Evolutionary conservation across 2,888 invertebrate genomes (phyloP).

Genomic region (Operophtera brumata): DNA sequence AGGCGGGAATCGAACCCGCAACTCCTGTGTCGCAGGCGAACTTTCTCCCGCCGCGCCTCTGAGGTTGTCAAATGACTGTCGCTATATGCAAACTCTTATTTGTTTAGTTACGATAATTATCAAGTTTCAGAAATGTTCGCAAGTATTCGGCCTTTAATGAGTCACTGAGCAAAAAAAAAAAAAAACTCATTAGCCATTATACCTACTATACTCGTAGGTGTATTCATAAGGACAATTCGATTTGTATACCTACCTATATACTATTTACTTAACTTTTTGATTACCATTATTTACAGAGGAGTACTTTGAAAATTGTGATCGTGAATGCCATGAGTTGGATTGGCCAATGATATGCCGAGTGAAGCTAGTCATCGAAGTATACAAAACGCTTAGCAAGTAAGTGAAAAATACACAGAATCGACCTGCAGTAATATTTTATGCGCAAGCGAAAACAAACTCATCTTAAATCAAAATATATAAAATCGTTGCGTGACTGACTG

Average conservation of each 20-base stretch:
- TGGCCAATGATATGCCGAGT: constrained; percentile 91
- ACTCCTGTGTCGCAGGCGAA: no score
- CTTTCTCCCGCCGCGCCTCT: no score
- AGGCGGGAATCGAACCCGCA: no score
- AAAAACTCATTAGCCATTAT: no score
- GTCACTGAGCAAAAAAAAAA: not conserved
- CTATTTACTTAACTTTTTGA: constrained; percentile 2
- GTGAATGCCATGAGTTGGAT: constrained; percentile 87
- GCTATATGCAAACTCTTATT: no score
- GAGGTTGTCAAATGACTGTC: no score
- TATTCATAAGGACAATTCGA: constrained; percentile 2
- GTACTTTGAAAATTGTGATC: constrained; percentile 86
- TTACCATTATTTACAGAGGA: constrained; percentile 81
- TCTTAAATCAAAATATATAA: no score
- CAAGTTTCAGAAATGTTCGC: no score
- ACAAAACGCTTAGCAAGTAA: constrained; percentile 86
- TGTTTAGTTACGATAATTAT: no score
- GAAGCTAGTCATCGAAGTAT: constrained; percentile 86
- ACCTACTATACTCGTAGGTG: no score
- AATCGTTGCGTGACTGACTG: no score
- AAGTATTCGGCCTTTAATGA: no score
- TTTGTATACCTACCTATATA: not conserved
- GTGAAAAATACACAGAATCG: constrained; percentile 36
- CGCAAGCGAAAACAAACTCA: not conserved
- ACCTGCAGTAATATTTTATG: not conserved